These are phyloP conservation scores for Pomacea maculata DNA, from an alignment of 1,140 invertebrate genomes.

Conservation along the genomic window DNA sequence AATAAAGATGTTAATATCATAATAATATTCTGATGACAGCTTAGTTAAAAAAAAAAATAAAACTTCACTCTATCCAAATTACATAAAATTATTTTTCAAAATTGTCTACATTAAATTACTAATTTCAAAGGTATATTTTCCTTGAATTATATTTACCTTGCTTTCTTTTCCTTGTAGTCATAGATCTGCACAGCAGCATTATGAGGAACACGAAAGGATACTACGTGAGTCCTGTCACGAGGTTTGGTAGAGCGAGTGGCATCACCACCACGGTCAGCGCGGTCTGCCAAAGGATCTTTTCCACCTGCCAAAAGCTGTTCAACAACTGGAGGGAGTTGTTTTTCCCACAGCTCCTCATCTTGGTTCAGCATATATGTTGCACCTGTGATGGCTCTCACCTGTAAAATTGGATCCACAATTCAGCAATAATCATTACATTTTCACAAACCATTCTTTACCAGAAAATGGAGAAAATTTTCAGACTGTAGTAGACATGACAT, in stretches of 20 bases:
- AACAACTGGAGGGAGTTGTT: slow-evolving; percentile 64
- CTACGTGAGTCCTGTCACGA: slow-evolving; percentile 64
- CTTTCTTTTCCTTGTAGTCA: slow-evolving; percentile 70
- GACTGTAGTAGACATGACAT: too few species aligned
- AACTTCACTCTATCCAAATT: too few species aligned
- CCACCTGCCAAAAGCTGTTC: slow-evolving; percentile 60
- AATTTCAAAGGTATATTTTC: not conserved
- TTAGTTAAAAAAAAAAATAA: too few species aligned
- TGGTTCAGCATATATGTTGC: slow-evolving; percentile 70
- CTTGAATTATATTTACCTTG: slow-evolving; percentile 55
- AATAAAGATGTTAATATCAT: too few species aligned
- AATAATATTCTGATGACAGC: too few species aligned
- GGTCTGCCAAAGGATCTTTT: slow-evolving; percentile 66
- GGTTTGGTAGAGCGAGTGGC: slow-evolving; percentile 22
- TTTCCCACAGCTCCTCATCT: slow-evolving; percentile 70
- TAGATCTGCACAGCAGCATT: slow-evolving; percentile 71
- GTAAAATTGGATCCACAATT: not conserved
- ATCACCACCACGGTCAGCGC: slow-evolving; percentile 43
- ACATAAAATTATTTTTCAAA: too few species aligned
- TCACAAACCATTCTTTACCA: too few species aligned
- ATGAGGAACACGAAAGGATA: slow-evolving; percentile 69
- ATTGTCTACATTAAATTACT: too few species aligned
- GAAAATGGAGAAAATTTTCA: too few species aligned
- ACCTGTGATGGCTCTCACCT: slow-evolving; percentile 68
- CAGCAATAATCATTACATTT: too few species aligned